Base-by-base conservation (phyloP, 2,888 invertebrate genomes). In the Pristionchus arcanus region DNA sequence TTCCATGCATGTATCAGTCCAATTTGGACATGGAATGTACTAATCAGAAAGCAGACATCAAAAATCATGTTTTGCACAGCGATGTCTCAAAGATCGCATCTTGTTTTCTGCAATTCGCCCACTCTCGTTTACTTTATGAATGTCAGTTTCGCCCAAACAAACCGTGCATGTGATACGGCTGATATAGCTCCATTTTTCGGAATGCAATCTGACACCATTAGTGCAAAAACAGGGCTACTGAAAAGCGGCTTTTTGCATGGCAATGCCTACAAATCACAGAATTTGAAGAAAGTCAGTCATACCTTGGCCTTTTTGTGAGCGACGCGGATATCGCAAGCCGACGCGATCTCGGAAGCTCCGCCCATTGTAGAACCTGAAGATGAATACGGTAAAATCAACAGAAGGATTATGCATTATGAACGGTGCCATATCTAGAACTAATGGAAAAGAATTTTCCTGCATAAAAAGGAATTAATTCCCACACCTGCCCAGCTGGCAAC, bases 261-360 rank as follows among this genome's bases (percentile, higher is more conserved):
- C 66, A 2, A 25, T 68, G 19, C 31, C 13, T 68, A 68, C 68
- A 68, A 81, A 49, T 81, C 9, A 7, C 34, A 37, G 2, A 25
- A 31, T 31, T 68, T 19, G n/a, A 63, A n/a, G 63, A 63, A 28
- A 83, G 84, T 55, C 86, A 87, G 25, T 34, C 53, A 0, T 34
- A 83, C 89, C 89, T 81, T 89, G 5, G 81, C 59, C 55, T 89
- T 63, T 63, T 25, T 81, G 42, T 81, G 34, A 13, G 63, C 89
- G 15, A 89, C 53, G 13, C 89, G 81, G 13, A 89, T 55, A n/a
- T 89, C 83, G n/a, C 89, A 89, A 7, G 89, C 89, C 21, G 81
- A 59, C 9, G 83, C 89, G 11, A 89, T 34, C 19, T 89, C 89
- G 4, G 81, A 55, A 3, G 81, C 89, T 42, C 89, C 89, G n/a